phyloP scores from a whole-genome alignment of 2,888 invertebrate genomes.

The Lasioglossum vierecki region DNA sequence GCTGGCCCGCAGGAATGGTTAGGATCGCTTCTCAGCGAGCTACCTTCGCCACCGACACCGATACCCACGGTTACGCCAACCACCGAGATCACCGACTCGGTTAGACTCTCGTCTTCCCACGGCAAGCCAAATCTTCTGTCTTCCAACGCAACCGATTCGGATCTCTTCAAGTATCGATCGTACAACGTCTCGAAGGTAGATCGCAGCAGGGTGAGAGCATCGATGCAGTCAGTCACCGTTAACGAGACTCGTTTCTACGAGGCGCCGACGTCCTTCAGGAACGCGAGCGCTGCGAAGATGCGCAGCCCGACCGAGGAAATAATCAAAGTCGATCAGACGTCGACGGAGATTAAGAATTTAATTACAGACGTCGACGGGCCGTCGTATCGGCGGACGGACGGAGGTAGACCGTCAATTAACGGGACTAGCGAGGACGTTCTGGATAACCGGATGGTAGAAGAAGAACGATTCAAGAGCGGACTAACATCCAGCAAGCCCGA shows the following conservation, averaged over 20 bases:
- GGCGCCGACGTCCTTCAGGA: conserved; percentile 63
- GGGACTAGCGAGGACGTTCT: conserved; percentile 47
- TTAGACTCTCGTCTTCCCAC: conserved; percentile 38
- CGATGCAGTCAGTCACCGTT: neutral
- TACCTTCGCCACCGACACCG: conserved; percentile 71
- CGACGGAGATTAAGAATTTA: conserved; percentile 60
- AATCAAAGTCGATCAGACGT: conserved; percentile 34
- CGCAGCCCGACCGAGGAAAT: conserved; percentile 16
- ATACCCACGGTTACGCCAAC: conserved; percentile 54
- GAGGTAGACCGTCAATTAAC: conserved; percentile 52
- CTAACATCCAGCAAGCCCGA: conserved; percentile 30
- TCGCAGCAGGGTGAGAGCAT: neutral
- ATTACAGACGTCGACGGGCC: conserved; percentile 44
- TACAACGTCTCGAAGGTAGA: neutral
- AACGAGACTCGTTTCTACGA: conserved; percentile 53
- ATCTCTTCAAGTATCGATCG: conserved; percentile 9
- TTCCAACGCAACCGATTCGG: conserved; percentile 53
- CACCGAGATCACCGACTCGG: conserved; percentile 27
- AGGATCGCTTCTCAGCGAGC: conserved; percentile 72
- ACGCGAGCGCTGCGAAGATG: conserved; percentile 33
- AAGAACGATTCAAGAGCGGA: conserved; percentile 19
- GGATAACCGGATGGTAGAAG: conserved; percentile 65
- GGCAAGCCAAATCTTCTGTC: conserved; percentile 46
- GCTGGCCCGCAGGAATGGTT: conserved; percentile 65
- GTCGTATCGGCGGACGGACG: conserved; percentile 38